Evolutionary conservation across 2,797 vertebrate species (phyloP), one percentile per base, ranked within the genome.

Genomic region (Syncerus caffer): DNA sequence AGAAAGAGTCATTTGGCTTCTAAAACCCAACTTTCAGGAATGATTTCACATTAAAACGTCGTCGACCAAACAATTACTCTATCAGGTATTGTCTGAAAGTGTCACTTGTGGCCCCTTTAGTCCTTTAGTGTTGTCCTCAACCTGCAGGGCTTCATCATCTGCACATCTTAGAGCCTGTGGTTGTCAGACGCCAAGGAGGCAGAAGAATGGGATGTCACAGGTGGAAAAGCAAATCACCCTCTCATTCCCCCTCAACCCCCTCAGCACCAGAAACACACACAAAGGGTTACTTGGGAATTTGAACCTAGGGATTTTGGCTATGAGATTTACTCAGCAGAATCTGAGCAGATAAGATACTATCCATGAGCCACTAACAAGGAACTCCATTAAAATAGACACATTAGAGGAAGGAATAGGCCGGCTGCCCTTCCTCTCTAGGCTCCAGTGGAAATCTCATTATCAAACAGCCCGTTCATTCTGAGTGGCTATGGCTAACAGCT

Each of bases 241-340:
- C 47, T 51, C 11, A 3, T 3, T 51, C 5, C 1, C 27, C 4
- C 1, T 21, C 10, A 25, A 1, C 14, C 14, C 13, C 7, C 42
- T 27, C 62, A n/a, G 62, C 31, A 71, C 71, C 71, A 74, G 38
- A 74, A 74, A 50, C 50, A 53, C 7, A 55, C n/a, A 15, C 80
- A 45, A 51, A 85, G 29, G 45, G 25, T n/a, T 64, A 58, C 25
- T 29, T 50, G 31, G 67, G 19, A 71, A 94, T 50, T 25, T 55
- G 38, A 85, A 55, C 71, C 4, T 29, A 74, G 29, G 50, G 16
- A 31, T 38, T 89, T 89, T 74, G 50, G 74, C 60, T 64, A 29
- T 87, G 51, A 51, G 38, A 31, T 42, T 93, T 83, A 74, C 27
- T 93, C 91, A 80, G 47, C 51, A 93, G 88, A 96, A 80, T 57